A percentile compares a stretch with the other conserved stretches of the same genome.
Conservation (phyloP, 2,888 invertebrate genomes). For the Endotricha flammealis region DNA sequence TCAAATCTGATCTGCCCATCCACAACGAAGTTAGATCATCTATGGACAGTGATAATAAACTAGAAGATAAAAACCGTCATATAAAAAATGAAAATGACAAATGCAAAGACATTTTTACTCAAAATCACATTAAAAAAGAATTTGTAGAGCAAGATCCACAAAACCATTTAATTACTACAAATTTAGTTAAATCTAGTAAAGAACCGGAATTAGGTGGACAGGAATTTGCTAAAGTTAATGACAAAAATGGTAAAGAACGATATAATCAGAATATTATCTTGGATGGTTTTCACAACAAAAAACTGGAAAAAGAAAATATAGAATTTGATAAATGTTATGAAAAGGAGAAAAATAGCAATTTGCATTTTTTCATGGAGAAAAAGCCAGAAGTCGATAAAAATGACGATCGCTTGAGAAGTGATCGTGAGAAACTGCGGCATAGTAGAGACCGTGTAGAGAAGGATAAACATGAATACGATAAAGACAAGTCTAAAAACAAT, state of each 20-base stretch:
- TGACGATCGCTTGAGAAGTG: conserved; percentile 55
- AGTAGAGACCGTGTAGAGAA: conserved; percentile 54
- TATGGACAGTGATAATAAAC: conserved; percentile 34
- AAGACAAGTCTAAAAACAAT: conserved; percentile 46
- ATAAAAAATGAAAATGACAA: conserved; percentile 33
- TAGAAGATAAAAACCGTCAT: conserved; percentile 20
- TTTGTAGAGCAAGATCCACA: conserved; percentile 41
- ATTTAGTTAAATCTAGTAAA: conserved; percentile 40
- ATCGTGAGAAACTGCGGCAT: conserved; percentile 56
- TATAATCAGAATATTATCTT: conserved; percentile 32
- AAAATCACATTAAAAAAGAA: conserved; percentile 46
- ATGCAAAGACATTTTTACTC: conserved; percentile 32
- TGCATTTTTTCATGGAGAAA: conserved; percentile 33
- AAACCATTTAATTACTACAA: conserved; percentile 41
- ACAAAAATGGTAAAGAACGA: conserved; percentile 48
- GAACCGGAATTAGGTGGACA: conserved; percentile 32
- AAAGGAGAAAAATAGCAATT: conserved; percentile 48
- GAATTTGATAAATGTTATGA: conserved; percentile 58
- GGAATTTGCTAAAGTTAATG: conserved; percentile 33
- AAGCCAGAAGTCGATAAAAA: conserved; percentile 55
- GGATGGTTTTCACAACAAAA: conserved; percentile 37
- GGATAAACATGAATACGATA: conserved; percentile 59
- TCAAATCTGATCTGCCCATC: conserved; percentile 37
- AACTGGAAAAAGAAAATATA: conserved; percentile 65
- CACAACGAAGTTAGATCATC: conserved; percentile 35